Evolutionary conservation across 1,140 invertebrate genomes (phyloP).

Genomic region (Lepidostoma basale): DNA sequence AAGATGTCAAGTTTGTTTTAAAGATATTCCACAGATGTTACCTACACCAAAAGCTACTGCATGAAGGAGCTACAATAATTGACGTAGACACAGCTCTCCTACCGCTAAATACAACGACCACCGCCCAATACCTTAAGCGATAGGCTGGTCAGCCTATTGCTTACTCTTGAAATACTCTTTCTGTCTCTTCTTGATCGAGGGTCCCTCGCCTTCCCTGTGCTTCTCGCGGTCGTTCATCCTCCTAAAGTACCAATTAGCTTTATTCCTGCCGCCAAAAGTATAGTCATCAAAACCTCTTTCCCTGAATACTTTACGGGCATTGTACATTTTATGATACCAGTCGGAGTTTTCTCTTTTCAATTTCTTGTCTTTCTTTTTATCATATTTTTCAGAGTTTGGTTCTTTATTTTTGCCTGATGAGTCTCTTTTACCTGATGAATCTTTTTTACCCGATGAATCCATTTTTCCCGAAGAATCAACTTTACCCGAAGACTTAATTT

Average conservation of each 20-base stretch:
- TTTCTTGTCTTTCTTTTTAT: neutral
- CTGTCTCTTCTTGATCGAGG: neutral
- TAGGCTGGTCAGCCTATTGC: no score
- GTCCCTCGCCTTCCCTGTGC: neutral
- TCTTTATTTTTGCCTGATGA: no score
- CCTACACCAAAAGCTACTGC: no score
- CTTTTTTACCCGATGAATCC: no score
- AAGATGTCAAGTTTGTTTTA: no score
- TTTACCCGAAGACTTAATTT: neutral
- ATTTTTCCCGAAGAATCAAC: no score
- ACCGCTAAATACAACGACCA: no score
- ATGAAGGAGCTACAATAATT: no score
- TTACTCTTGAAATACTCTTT: slow-evolving; percentile 11
- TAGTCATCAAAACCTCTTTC: neutral
- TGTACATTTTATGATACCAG: slow-evolving; percentile 1
- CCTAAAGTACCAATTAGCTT: slow-evolving; percentile 25
- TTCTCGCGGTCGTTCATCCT: slow-evolving; percentile 30
- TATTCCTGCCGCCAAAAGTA: neutral
- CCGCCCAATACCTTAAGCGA: no score
- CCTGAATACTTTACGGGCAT: neutral
- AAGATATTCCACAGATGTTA: no score
- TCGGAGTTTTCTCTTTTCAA: neutral
- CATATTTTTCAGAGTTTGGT: neutral
- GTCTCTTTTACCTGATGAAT: no score
- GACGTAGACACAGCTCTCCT: no score